These are phyloP conservation scores for Aporrectodea caliginosa DNA, from an alignment of 1,140 invertebrate genomes.

Conservation along the genomic window DNA sequence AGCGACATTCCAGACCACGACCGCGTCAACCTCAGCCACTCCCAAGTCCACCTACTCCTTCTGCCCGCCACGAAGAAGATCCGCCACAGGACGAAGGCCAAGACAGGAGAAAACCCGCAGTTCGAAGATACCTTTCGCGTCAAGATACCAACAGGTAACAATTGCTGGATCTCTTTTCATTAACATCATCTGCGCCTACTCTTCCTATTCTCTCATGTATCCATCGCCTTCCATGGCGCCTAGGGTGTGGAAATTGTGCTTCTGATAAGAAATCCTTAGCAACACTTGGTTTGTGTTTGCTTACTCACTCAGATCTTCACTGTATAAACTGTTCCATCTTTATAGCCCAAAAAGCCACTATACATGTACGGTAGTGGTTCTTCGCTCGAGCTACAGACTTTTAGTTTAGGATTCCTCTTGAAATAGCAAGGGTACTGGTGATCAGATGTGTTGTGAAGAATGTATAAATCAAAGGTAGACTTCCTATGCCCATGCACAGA, in stretches of 20 bases:
- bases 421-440: too few relatives aligned
- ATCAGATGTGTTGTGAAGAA: too few relatives aligned
- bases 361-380: too few relatives aligned
- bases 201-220: background rate
- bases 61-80: background rate
- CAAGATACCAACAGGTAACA: background rate
- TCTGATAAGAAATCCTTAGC: background rate
- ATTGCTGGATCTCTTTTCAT: background rate
- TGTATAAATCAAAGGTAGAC: too few relatives aligned
- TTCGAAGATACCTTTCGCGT: background rate
- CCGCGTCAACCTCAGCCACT: background rate
- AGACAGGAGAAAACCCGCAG: background rate
- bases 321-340: too few relatives aligned
- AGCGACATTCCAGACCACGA: background rate
- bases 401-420: too few relatives aligned
- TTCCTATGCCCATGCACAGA: too few relatives aligned
- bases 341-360: too few relatives aligned
- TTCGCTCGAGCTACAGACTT: too few relatives aligned
- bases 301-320: background rate
- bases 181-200: background rate
- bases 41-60: background rate
- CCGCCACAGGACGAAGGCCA: background rate
- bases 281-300: background rate
- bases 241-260: background rate
- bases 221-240: too few relatives aligned